phyloP scores from a whole-genome alignment of 2,113 vertebrate species.

The Camelus bactrianus region DNA sequence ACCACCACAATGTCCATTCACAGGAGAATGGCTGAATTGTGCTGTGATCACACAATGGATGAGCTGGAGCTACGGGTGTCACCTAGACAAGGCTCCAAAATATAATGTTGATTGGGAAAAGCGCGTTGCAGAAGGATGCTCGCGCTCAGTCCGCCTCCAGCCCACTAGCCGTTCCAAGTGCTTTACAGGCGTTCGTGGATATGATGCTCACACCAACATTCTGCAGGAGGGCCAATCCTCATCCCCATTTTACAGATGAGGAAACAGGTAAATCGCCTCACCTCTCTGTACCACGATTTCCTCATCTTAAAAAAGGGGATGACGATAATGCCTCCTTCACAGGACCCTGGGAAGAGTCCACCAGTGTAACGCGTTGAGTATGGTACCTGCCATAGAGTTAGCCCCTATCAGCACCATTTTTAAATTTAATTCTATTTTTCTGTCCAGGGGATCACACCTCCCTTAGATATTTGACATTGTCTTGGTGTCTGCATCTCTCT shows the following conservation, averaged over 20 bases:
- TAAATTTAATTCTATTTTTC: neutral
- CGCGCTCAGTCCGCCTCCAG: too few relatives aligned
- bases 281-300: neutral
- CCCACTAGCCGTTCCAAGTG: neutral
- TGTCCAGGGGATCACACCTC: neutral
- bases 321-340: neutral
- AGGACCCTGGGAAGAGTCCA: neutral
- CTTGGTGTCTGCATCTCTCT: neutral
- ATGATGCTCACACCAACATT: neutral
- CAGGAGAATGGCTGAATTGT: neutral
- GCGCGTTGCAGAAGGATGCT: neutral
- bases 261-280: neutral
- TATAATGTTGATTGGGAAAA: neutral
- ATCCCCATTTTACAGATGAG: neutral
- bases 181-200: neutral
- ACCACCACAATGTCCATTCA: neutral
- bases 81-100: neutral
- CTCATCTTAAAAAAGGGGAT: neutral
- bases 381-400: too few relatives aligned
- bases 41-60: fast-evolving
- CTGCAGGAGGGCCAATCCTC: too few relatives aligned
- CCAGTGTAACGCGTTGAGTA: too few relatives aligned
- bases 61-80: neutral
- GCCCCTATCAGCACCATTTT: neutral
- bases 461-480: neutral